These are phyloP conservation scores for Lasiurus borealis DNA, from an alignment of 2,113 vertebrate genomes.

Conservation along the genomic window DNA sequence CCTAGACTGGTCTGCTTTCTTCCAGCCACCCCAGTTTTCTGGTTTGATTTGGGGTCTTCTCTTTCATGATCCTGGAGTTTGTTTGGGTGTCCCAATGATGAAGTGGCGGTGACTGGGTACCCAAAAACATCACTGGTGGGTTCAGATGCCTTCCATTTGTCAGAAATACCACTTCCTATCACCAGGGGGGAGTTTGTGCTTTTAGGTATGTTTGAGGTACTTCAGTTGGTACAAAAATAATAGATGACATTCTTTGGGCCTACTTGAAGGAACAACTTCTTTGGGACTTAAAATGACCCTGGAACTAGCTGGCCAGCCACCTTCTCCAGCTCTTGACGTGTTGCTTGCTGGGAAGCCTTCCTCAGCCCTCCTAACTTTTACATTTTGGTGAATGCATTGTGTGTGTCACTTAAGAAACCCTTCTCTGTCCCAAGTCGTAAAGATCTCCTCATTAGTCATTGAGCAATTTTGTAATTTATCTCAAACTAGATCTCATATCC, in stretches of 20 bases:
- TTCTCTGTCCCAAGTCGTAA: not conserved
- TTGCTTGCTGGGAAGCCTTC: not conserved
- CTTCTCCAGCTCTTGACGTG: not conserved
- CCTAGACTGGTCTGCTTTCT: slow-evolving; percentile 76
- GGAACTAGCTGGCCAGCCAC: not conserved
- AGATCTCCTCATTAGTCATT: not conserved
- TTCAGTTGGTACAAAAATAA: slow-evolving; percentile 90
- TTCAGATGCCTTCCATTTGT: slow-evolving; percentile 85
- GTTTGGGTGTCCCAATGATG: slow-evolving; percentile 90
- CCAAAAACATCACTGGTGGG: slow-evolving; percentile 90
- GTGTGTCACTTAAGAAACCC: not conserved
- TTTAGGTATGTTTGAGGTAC: slow-evolving; percentile 87
- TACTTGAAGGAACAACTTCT: slow-evolving; percentile 86
- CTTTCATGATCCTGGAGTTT: slow-evolving; percentile 93
- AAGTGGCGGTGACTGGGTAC: slow-evolving; percentile 79
- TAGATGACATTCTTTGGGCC: slow-evolving; percentile 92
- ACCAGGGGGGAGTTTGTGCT: slow-evolving; percentile 92
- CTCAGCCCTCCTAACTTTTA: not conserved
- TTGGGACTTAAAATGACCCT: slow-evolving; percentile 91
- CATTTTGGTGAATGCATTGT: not conserved
- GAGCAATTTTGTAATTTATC: not conserved
- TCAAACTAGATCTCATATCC: not conserved
- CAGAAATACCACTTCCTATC: slow-evolving; percentile 92
- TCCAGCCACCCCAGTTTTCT: slow-evolving; percentile 74
- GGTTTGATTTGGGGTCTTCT: slow-evolving; percentile 68